phyloP scores from a whole-genome alignment of 2,888 invertebrate species.

The Gandaritis pyraliata region DNA sequence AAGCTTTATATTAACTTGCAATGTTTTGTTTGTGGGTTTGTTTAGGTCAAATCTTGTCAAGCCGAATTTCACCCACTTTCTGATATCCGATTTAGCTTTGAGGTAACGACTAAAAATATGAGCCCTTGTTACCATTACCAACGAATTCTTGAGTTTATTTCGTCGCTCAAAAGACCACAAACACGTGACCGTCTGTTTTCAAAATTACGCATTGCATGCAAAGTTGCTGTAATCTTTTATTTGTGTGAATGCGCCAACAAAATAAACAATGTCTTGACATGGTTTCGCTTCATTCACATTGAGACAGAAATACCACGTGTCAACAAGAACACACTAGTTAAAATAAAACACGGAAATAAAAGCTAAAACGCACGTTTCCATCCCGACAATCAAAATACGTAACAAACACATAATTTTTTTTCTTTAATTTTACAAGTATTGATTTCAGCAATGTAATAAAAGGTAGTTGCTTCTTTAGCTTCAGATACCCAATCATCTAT shows the following conservation, averaged over 20 bases:
- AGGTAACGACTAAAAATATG: no score
- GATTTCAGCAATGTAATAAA: no score
- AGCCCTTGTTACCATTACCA: no score
- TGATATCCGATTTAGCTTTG: no score
- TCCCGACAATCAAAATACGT: neutral
- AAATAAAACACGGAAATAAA: neutral
- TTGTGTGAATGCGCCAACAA: conserved; percentile 7
- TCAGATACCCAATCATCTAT: no score
- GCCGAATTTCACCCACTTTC: no score
- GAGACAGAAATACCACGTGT: conserved; percentile 15
- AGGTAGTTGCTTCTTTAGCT: no score
- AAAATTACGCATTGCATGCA: neutral
- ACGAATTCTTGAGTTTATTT: neutral
- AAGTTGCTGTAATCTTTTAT: conserved; percentile 9
- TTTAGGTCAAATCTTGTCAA: no score
- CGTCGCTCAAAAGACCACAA: neutral
- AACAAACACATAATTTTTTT: no score
- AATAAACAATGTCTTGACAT: conserved; percentile 25
- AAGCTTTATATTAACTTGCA: no score
- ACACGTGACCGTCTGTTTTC: neutral
- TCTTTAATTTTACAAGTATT: no score
- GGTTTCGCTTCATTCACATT: conserved; percentile 13
- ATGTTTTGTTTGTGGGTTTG: no score
- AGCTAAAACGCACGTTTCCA: neutral
- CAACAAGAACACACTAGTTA: conserved; percentile 6